These are phyloP conservation scores for Labroides dimidiatus DNA, from an alignment of 2,797 vertebrate species.

Conservation along the genomic window DNA sequence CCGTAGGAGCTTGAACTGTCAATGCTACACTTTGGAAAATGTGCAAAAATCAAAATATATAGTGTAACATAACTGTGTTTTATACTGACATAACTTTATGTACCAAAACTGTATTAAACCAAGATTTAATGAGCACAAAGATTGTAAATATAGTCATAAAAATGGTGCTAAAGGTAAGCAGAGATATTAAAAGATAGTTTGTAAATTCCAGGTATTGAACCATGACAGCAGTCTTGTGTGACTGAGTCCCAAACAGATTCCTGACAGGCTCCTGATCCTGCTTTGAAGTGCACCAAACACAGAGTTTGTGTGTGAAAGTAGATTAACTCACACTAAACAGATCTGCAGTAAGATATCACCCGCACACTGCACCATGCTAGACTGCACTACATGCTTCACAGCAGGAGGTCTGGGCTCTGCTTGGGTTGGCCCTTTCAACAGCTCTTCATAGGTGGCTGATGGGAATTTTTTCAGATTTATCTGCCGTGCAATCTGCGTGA, in stretches of 20 bases:
- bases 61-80: too few species aligned
- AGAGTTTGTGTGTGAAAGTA: slow-evolving; percentile 39
- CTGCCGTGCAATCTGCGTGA: slow-evolving; percentile 40
- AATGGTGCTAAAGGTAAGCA: too few species aligned
- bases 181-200: too few species aligned
- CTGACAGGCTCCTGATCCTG: slow-evolving; percentile 22
- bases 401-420: slow-evolving; percentile 57
- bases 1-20: too few species aligned
- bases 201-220: too few species aligned
- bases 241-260: slow-evolving; percentile 16
- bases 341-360: slow-evolving; percentile 70
- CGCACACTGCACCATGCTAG: slow-evolving; percentile 48
- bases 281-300: slow-evolving; percentile 14
- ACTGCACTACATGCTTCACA: slow-evolving; percentile 67
- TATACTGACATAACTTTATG: too few species aligned
- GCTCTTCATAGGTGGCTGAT: slow-evolving; percentile 59
- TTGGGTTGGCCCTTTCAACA: slow-evolving; percentile 60
- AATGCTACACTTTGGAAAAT: too few species aligned
- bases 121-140: too few species aligned
- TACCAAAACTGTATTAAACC: too few species aligned
- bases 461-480: slow-evolving; percentile 56
- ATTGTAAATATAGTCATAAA: too few species aligned
- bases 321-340: slow-evolving; percentile 45
- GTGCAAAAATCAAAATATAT: too few species aligned
- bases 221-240: not conserved